phyloP scores from a whole-genome alignment of 2,888 invertebrate species.

The Dryococelus australis region DNA sequence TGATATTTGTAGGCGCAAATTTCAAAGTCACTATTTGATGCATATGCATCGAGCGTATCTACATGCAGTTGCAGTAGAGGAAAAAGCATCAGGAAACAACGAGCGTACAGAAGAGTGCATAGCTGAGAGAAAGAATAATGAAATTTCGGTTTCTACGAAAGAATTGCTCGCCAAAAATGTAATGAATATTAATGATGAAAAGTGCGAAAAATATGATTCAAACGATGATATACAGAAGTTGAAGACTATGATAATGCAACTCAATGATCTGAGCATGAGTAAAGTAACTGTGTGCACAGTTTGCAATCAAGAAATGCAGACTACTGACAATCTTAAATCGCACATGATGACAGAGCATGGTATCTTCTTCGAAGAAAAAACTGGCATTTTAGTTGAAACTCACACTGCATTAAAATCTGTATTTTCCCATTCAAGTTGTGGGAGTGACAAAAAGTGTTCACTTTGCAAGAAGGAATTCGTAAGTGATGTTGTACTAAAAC shows the following conservation, averaged over 20 bases:
- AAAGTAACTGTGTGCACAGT: conserved; percentile 68
- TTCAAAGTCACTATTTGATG: conserved; percentile 56
- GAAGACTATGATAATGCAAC: conserved; percentile 88
- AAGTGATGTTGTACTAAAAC: conserved; percentile 69
- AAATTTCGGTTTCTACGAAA: conserved; percentile 30
- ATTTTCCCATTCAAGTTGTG: conserved; percentile 49
- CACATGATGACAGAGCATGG: conserved; percentile 75
- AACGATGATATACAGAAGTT: conserved; percentile 87
- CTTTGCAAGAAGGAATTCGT: conserved; percentile 69
- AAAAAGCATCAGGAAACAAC: not conserved
- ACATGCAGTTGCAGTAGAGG: conserved; percentile 49
- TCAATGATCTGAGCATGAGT: conserved; percentile 79
- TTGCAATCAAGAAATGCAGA: conserved; percentile 76
- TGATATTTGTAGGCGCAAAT: conserved; percentile 56
- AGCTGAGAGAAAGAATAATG: not conserved
- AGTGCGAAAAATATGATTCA: conserved; percentile 64
- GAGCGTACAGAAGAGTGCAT: not conserved
- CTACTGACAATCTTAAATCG: conserved; percentile 73
- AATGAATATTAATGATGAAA: conserved; percentile 38
- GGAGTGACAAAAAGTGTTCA: conserved; percentile 56
- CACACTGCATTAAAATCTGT: conserved; percentile 52
- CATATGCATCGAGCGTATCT: conserved; percentile 59
- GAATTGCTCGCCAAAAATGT: conserved; percentile 34
- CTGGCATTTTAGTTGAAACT: conserved; percentile 48
- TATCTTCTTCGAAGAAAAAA: conserved; percentile 61